Base-by-base conservation (phyloP, 1,140 invertebrate genomes). In the Zophobas atratus region DNA sequence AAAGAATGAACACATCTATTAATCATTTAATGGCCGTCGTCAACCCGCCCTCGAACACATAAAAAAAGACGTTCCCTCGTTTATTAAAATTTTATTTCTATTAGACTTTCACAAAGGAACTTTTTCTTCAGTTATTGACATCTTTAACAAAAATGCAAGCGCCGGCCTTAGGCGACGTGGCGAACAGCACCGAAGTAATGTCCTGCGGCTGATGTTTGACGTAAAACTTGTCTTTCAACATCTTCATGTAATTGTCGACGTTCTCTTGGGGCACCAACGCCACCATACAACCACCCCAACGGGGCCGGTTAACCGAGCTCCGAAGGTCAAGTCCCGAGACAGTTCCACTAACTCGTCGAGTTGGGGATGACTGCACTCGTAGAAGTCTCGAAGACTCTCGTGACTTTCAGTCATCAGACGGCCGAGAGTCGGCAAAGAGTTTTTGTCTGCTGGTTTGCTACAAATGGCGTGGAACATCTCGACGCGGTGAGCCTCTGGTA, bases 271-370 rank as follows among this genome's bases (percentile, higher is more conserved):
- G 90, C 63, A 91, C 90, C 79, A 99, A 88, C 33, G 97, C 96
- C 8, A 99, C 96, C 75, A 95, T 92, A 87, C 97, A 99, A 1
- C 98, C 98, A 33, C 98, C 98, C 98, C 98, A 99, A 33, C 96
- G 20, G 96, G 96, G 70, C 98, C 98, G 2, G 98, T 99, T 41
- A 99, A 88, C 77, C 98, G 90, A 4, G 96, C 94, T 41, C 97
- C 96, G 33, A 95, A 88, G 43, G 94, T 92, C 71, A 91, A 88
- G 57, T 91, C 86, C 71, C 90, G 86, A n/a, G 96, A 96, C 55
- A 94, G 86, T 36, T 93, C 87, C 39, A 99, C 96, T 1, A 99
- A 81, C 63, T 88, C 87, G 87, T 99, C 97, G 72, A 99, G 89
- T 81, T 94, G 91, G 0, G 93, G 90, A 89, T 98, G 97, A 70